Evolutionary conservation across 2,797 vertebrate species (phyloP).

Genomic region (Chloroceryle inda): DNA sequence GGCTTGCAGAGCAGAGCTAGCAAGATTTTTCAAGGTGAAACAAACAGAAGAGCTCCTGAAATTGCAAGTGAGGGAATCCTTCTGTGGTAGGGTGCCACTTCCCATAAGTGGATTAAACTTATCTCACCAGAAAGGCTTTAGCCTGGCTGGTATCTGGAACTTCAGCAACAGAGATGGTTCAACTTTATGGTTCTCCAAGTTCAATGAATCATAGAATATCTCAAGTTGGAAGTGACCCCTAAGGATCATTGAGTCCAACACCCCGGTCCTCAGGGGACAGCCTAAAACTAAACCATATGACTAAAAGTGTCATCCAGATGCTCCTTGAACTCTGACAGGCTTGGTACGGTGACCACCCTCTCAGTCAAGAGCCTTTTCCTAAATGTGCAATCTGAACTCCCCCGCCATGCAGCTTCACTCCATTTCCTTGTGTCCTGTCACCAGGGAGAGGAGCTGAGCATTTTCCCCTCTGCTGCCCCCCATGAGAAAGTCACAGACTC

Average conservation of each 20-base stretch:
- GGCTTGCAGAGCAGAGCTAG: neutral
- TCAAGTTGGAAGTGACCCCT: neutral
- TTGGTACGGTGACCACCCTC: neutral
- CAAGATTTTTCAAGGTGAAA: neutral
- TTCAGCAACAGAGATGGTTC: neutral
- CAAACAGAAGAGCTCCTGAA: neutral
- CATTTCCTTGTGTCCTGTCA: neutral
- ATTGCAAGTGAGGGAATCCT: neutral
- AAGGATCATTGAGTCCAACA: neutral
- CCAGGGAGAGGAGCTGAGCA: neutral
- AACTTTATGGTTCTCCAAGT: neutral
- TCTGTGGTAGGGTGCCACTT: neutral
- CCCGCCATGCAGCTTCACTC: neutral
- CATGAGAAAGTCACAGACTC: neutral
- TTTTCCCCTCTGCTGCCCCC: fast-evolving
- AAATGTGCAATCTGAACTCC: neutral
- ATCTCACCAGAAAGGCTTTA: neutral
- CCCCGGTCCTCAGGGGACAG: too few relatives aligned
- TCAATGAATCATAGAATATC: neutral
- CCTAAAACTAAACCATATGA: neutral
- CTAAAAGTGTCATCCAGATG: neutral
- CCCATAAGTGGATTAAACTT: neutral
- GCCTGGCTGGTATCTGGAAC: neutral
- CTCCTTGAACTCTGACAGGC: neutral
- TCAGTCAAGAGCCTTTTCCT: neutral